Base-by-base conservation (phyloP, 1,140 invertebrate genomes). In the Zaprionus nigranus region DNA sequence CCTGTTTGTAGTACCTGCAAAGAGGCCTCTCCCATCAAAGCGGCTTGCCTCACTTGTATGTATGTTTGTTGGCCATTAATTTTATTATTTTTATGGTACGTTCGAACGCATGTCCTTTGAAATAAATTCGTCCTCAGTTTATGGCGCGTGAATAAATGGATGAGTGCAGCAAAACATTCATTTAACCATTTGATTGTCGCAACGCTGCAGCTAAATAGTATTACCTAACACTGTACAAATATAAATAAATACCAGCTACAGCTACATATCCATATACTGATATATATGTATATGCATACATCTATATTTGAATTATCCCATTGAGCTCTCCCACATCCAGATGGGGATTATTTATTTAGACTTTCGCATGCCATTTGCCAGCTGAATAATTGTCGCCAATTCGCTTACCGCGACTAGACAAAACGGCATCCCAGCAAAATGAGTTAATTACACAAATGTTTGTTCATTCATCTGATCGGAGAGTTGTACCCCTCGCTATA, bases 91-190 rank as follows among this genome's bases (percentile, higher is more conserved):
- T 90, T 90, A 81, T 80, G 82, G 73, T 86, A 63, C 63, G 76
- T 85, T 73, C 79, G 66, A 80, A 76, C 73, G 82, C 57, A 77
- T 83, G 80, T 83, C 64, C 78, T 66, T 79, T 79, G 78, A 76
- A 79, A 88, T 88, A 88, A 90, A 90, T 90, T 85, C 79, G 64
- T 90, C 70, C 70, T 79, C 71, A 90, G 82, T 90, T 90, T 90
- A 90, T 90, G 82, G 85, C 88, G 85, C 85, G 86, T 90, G 76
- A 90, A 90, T 82, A 79, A 90, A 90, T 90, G 76, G 75, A 85
- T 90, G 81, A 82, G 73, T 90, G 85, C 85, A 90, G 85, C 82
- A 90, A 77, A 85, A 85, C 85, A 90, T 90, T 90, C 76, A 81
- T 90, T 90, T 90, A 72, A 79, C 60, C 61, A 90, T 90, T 90